Percentiles rank a stretch among this genome's conserved stretches.
These are phyloP conservation scores for Hydrozoanthus tunicans DNA, from an alignment of 64 coral and sea anemone species.

Conservation along the genomic window DNA sequence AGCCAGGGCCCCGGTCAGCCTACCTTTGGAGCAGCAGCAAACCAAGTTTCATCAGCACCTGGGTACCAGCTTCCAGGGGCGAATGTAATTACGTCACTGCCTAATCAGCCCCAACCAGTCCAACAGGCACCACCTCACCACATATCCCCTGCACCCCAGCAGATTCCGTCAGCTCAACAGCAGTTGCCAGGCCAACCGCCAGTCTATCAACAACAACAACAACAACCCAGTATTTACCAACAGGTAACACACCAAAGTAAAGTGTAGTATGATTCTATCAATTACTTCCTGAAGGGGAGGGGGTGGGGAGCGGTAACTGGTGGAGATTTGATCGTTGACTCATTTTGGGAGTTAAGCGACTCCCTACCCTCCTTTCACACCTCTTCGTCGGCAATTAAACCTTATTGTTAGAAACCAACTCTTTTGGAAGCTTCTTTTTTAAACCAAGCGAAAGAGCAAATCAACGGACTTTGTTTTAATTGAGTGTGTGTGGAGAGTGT, in stretches of 20 bases:
- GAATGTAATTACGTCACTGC: neutral
- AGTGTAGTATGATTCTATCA: no score
- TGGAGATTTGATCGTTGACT: no score
- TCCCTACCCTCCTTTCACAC: no score
- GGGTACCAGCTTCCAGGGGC: conserved; percentile 16
- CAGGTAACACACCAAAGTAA: neutral
- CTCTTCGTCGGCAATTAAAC: no score
- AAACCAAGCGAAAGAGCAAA: no score
- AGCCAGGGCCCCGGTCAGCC: conserved; percentile 32
- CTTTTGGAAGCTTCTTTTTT: no score
- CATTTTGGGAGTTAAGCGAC: no score
- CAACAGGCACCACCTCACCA: neutral
- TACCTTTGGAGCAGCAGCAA: neutral
- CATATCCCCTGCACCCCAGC: neutral
- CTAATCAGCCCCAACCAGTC: neutral
- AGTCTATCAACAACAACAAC: neutral
- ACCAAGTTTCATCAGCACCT: neutral
- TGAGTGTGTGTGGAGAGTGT: no score
- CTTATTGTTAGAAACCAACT: no score
- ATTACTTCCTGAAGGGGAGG: no score
- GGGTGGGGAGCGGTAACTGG: no score
- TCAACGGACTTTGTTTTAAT: no score
- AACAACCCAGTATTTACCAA: neutral
- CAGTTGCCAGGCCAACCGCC: neutral
- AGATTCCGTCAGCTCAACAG: neutral